Conservation (phyloP, 2,113 vertebrate species). For the Oreochromis spilurus region DNA sequence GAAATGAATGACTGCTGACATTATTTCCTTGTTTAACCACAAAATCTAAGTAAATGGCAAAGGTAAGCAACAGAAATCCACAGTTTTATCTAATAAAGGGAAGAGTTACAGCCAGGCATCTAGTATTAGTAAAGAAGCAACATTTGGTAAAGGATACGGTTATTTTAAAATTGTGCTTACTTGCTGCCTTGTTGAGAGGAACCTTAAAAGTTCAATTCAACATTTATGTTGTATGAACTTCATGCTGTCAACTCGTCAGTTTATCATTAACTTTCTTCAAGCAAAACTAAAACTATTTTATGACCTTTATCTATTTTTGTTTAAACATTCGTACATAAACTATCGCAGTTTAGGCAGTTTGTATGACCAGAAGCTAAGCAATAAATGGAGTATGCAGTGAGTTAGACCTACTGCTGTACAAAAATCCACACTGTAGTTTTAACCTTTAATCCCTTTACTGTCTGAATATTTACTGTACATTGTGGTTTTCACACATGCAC, state of each 20-base stretch:
- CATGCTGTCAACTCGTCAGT: fast-evolving
- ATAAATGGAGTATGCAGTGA: fast-evolving
- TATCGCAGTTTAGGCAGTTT: background rate
- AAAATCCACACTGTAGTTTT: background rate
- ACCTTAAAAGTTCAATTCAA: background rate
- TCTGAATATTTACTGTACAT: background rate
- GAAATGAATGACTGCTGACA: background rate
- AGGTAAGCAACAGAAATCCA: background rate
- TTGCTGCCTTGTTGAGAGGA: background rate
- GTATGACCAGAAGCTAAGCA: background rate
- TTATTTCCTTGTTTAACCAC: background rate
- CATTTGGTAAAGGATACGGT: background rate
- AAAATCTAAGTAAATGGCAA: background rate
- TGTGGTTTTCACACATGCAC: background rate
- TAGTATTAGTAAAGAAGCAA: fast-evolving
- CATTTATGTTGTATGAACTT: background rate
- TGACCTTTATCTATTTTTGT: background rate
- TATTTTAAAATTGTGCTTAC: background rate
- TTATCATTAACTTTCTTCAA: background rate
- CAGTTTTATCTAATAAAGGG: background rate
- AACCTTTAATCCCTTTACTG: background rate
- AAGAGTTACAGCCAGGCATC: background rate
- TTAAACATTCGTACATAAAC: background rate
- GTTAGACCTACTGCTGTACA: background rate
- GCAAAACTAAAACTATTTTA: background rate